These are phyloP conservation scores for Myotis daubentonii DNA, from an alignment of 2,797 vertebrate species.

Conservation along the genomic window DNA sequence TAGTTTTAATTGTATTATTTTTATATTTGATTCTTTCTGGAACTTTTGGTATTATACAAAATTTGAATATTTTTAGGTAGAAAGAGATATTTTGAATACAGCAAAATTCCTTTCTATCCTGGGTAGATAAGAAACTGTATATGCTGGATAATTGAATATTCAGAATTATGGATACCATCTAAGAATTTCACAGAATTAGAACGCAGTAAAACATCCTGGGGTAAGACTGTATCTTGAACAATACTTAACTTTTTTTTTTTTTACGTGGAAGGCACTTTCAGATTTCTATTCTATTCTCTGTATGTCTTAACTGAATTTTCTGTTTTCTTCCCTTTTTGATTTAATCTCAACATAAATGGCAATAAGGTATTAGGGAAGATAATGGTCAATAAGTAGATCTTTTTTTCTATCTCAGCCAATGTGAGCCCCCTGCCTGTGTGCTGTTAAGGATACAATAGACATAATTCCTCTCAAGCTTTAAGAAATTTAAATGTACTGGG, in stretches of 20 bases:
- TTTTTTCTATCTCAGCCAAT: not conserved
- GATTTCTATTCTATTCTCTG: not conserved
- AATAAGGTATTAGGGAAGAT: not conserved
- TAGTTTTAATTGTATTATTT: slow-evolving; percentile 47
- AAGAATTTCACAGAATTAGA: slow-evolving; percentile 68
- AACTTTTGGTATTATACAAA: slow-evolving; percentile 51
- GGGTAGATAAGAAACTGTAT: slow-evolving; percentile 64
- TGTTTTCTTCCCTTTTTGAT: not conserved
- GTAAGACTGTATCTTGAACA: slow-evolving; percentile 64
- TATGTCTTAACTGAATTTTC: slow-evolving; percentile 27
- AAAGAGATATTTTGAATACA: slow-evolving; percentile 67
- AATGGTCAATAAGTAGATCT: not conserved
- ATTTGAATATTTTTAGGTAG: slow-evolving; percentile 53
- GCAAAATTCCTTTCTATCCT: slow-evolving; percentile 62
- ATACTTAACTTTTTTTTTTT: slow-evolving; percentile 28
- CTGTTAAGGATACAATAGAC: not conserved
- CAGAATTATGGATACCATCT: slow-evolving; percentile 62
- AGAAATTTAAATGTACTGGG: not conserved
- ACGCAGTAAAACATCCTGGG: slow-evolving; percentile 53
- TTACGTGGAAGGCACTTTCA: not conserved
- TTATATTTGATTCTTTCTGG: slow-evolving; percentile 8
- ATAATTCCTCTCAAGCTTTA: not conserved
- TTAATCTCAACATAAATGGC: not conserved
- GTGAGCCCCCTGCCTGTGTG: not conserved
- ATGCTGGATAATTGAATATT: slow-evolving; percentile 68